A percentile compares a stretch with the other conserved stretches of the same genome.
Conservation (phyloP, 2,113 vertebrate genomes). For the Lophius piscatorius region DNA sequence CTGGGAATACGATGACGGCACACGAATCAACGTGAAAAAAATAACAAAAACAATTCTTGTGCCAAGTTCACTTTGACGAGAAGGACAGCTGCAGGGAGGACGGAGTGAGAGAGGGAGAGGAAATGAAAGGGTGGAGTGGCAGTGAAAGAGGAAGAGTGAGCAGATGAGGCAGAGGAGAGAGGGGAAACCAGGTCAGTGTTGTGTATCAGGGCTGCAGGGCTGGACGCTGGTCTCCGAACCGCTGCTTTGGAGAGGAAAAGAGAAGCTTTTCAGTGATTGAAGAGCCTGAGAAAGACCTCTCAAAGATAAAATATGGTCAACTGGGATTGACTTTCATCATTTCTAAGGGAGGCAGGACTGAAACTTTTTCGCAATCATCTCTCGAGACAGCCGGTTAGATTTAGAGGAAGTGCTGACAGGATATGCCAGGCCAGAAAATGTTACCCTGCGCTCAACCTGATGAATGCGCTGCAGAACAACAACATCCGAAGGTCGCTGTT, state of each 20-base stretch:
- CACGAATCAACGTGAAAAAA: constrained; percentile 29
- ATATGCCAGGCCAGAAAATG: constrained; percentile 19
- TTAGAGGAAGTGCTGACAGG: constrained; percentile 26
- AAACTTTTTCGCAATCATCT: constrained; percentile 33
- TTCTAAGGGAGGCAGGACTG: constrained; percentile 21
- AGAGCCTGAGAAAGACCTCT: constrained; percentile 10
- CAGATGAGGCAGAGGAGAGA: constrained; percentile 40
- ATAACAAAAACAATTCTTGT: constrained; percentile 22
- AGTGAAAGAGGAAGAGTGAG: constrained; percentile 49
- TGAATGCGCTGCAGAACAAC: constrained; percentile 13
- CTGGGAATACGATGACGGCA: constrained; percentile 45
- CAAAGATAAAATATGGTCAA: constrained; percentile 23
- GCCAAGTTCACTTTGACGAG: constrained; percentile 35
- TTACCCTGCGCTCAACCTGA: constrained; percentile 9
- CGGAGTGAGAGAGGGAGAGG: constrained; percentile 30
- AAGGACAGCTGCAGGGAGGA: constrained; percentile 45
- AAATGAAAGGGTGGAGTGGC: constrained; percentile 54
- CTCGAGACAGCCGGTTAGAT: constrained; percentile 13
- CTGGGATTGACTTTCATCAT: constrained; percentile 42
- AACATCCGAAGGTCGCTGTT: constrained; percentile 5
- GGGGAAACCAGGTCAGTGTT: constrained; percentile 64
- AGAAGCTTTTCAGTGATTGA: constrained; percentile 13
- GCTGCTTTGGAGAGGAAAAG: constrained; percentile 35
- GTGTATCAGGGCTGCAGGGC: constrained; percentile 43
- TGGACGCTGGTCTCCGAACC: constrained; percentile 40